Evolutionary conservation across 2,113 vertebrate genomes (phyloP).

Genomic region (Elephas maximus): DNA sequence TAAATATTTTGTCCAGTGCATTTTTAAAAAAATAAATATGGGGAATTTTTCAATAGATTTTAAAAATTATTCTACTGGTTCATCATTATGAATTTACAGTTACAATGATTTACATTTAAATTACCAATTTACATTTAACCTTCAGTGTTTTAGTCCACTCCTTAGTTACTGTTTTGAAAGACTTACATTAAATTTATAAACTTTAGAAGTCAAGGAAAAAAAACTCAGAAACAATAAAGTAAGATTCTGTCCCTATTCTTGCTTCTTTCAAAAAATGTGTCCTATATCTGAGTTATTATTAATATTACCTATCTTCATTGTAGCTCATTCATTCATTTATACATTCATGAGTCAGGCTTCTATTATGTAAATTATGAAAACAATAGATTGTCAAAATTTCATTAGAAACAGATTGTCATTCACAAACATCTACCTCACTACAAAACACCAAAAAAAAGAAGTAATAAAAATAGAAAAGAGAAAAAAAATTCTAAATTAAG

Average conservation of each 20-base stretch:
- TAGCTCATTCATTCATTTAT: not conserved
- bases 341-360: not conserved
- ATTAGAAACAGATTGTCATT: not conserved
- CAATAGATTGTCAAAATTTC: not conserved
- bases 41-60: not conserved
- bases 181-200: not conserved
- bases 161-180: not conserved
- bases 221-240: not conserved
- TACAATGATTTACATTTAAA: too few species aligned
- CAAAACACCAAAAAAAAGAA: not conserved
- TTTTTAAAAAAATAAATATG: not conserved
- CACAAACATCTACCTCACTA: not conserved
- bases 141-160: too few species aligned
- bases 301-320: not conserved
- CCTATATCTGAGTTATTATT: not conserved
- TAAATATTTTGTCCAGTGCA: not conserved
- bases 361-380: not conserved
- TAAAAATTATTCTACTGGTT: not conserved
- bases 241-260: not conserved
- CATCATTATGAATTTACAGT: not conserved
- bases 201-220: not conserved
- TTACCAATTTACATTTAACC: too few species aligned
- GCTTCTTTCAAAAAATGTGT: not conserved
- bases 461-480: not conserved
- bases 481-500: not conserved